phyloP scores from a whole-genome alignment of 2,797 vertebrate species.

The Lateolabrax maculatus region DNA sequence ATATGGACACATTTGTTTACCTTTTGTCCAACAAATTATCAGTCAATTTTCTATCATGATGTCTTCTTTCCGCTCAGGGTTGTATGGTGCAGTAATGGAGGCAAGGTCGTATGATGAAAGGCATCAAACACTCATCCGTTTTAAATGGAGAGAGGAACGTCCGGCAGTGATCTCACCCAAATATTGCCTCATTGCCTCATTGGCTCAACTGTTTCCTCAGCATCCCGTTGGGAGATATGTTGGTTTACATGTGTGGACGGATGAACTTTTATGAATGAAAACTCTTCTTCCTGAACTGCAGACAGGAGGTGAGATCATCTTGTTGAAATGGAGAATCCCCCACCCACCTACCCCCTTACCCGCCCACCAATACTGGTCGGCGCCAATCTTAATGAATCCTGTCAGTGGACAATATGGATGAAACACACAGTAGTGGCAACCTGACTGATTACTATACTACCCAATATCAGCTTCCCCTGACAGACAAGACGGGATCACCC shows the following conservation, averaged over 20 bases:
- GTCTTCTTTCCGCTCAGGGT: slow-evolving; percentile 10
- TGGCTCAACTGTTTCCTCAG: slow-evolving; percentile 61
- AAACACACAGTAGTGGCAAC: slow-evolving; percentile 35
- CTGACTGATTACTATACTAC: slow-evolving; percentile 58
- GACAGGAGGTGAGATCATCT: slow-evolving; percentile 85
- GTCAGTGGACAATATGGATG: slow-evolving; percentile 50
- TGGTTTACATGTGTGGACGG: slow-evolving; percentile 51
- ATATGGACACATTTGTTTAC: background rate
- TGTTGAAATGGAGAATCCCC: slow-evolving; percentile 75
- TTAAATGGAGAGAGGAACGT: slow-evolving; percentile 47
- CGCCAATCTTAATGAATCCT: slow-evolving; percentile 77
- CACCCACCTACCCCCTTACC: slow-evolving; percentile 38
- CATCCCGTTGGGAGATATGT: slow-evolving; percentile 55
- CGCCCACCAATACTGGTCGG: slow-evolving; percentile 59
- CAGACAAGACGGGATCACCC: slow-evolving; percentile 23
- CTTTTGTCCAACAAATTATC: background rate
- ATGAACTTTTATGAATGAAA: slow-evolving; percentile 84
- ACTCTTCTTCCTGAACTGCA: slow-evolving; percentile 69
- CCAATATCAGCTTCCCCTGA: slow-evolving; percentile 29
- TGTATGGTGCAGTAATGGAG: slow-evolving; percentile 18
- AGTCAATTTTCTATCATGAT: slow-evolving; percentile 4
- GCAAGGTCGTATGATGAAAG: slow-evolving; percentile 41
- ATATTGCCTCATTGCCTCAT: slow-evolving; percentile 72
- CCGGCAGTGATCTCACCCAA: slow-evolving; percentile 79
- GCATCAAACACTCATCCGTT: slow-evolving; percentile 40